Conservation (phyloP, 2,888 invertebrate genomes). For the Ochropleura leucogaster region DNA sequence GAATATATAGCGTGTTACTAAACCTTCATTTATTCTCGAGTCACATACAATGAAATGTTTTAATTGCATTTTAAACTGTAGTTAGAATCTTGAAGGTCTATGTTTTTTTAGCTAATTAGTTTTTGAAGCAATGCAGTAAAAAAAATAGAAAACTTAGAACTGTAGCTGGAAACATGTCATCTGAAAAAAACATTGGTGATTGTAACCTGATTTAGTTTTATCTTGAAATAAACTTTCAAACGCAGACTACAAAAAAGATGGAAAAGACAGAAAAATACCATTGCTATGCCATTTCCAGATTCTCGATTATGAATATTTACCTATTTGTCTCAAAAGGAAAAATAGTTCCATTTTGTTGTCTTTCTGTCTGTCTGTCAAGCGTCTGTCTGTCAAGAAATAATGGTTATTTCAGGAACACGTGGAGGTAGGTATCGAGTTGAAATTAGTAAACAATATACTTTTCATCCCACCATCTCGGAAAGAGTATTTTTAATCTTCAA, state of each 20-base stretch:
- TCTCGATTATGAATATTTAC: background rate
- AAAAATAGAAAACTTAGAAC: too few relatives aligned
- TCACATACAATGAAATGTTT: constrained; percentile 51
- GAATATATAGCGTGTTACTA: constrained; percentile 69
- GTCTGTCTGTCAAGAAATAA: too few relatives aligned
- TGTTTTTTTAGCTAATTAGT: constrained; percentile 7
- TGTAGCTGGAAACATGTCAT: background rate
- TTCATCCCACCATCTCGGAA: too few relatives aligned
- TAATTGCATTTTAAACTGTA: constrained; percentile 56
- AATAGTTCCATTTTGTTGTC: too few relatives aligned
- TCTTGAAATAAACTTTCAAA: background rate
- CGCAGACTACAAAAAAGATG: background rate
- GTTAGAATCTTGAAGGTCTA: constrained; percentile 34
- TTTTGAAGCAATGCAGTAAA: background rate
- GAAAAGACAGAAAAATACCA: background rate
- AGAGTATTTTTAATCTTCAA: too few relatives aligned
- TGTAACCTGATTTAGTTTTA: background rate
- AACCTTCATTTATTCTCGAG: constrained; percentile 59
- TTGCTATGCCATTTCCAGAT: background rate
- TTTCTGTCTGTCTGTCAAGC: too few relatives aligned
- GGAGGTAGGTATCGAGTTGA: too few relatives aligned
- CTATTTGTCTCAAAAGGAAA: too few relatives aligned
- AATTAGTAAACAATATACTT: too few relatives aligned
- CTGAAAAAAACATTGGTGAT: background rate
- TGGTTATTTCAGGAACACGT: too few relatives aligned